phyloP scores from a whole-genome alignment of 2,113 vertebrate genomes.

The Clinocottus analis region DNA sequence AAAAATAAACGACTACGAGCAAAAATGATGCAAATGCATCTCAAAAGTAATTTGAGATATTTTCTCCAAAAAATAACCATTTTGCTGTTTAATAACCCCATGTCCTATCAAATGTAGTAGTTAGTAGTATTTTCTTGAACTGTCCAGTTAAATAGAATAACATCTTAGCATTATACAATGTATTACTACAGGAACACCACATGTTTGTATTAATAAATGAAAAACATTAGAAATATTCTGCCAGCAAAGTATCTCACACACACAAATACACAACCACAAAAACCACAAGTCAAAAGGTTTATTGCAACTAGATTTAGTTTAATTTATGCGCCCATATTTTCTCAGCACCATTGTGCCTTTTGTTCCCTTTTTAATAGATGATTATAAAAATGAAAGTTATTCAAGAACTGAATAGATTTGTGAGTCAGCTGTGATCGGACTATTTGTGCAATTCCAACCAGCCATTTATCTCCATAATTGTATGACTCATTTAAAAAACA shows the following conservation, averaged over 20 bases:
- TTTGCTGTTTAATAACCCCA: not conserved
- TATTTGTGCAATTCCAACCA: conserved; percentile 38
- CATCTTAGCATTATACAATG: not conserved
- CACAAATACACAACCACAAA: conserved; percentile 12
- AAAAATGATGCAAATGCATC: conserved; percentile 1
- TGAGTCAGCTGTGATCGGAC: conserved; percentile 32
- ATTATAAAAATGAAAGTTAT: conserved; percentile 44
- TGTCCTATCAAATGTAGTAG: not conserved
- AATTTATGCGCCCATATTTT: conserved; percentile 36
- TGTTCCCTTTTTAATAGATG: conserved; percentile 41
- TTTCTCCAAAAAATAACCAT: not conserved
- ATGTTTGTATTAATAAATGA: not conserved
- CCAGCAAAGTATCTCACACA: conserved; percentile 11
- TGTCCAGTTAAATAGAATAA: not conserved
- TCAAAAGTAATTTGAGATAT: not conserved
- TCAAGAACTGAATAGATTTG: conserved; percentile 39
- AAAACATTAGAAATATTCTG: not conserved
- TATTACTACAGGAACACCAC: not conserved
- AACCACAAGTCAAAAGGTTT: conserved; percentile 8
- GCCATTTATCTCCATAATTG: conserved; percentile 25
- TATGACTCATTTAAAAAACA: conserved; percentile 3
- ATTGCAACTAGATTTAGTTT: conserved; percentile 31
- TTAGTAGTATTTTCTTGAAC: not conserved
- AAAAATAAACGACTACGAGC: not conserved
- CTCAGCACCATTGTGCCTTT: conserved; percentile 18